A percentile compares a stretch with the other conserved stretches of the same genome.
Evolutionary conservation across 2,888 invertebrate species (phyloP).

Genomic region (Drosophila mimetica): DNA sequence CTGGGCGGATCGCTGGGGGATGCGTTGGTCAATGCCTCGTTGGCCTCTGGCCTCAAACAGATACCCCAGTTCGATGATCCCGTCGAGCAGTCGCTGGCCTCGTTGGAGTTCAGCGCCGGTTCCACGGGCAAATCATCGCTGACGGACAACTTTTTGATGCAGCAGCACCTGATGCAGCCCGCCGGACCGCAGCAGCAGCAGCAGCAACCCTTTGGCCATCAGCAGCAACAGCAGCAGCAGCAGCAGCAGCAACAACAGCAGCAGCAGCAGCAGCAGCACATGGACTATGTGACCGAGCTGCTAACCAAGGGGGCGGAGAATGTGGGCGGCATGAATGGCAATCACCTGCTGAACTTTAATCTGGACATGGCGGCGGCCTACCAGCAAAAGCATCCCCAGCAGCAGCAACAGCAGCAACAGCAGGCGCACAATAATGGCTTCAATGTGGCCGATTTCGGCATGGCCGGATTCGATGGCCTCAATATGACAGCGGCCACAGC

Average conservation of each 20-base stretch:
- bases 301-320: slow-evolving; percentile 78
- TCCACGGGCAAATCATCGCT: slow-evolving; percentile 76
- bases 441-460: slow-evolving; percentile 74
- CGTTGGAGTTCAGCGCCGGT: slow-evolving; percentile 87
- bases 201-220: slow-evolving; percentile 79
- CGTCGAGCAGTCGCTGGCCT: slow-evolving; percentile 89
- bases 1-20: slow-evolving; percentile 23
- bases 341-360: slow-evolving; percentile 78
- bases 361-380: slow-evolving; percentile 79
- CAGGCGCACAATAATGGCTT: slow-evolving; percentile 83
- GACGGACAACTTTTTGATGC: slow-evolving; percentile 81
- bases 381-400: slow-evolving; percentile 74
- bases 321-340: slow-evolving; percentile 83
- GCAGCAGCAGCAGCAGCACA: slow-evolving; percentile 85
- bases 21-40: slow-evolving; percentile 59
- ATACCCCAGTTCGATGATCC: slow-evolving; percentile 87
- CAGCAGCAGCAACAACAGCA: background rate
- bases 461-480: slow-evolving; percentile 77
- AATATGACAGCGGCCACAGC: slow-evolving; percentile 81
- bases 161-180: slow-evolving; percentile 80
- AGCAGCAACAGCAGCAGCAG: slow-evolving; percentile 35
- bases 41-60: slow-evolving; percentile 81
- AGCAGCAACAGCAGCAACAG: slow-evolving; percentile 75
- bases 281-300: slow-evolving; percentile 84
- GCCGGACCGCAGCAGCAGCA: slow-evolving; percentile 65